phyloP scores from a whole-genome alignment of 2,797 vertebrate genomes.

The Carapus acus region DNA sequence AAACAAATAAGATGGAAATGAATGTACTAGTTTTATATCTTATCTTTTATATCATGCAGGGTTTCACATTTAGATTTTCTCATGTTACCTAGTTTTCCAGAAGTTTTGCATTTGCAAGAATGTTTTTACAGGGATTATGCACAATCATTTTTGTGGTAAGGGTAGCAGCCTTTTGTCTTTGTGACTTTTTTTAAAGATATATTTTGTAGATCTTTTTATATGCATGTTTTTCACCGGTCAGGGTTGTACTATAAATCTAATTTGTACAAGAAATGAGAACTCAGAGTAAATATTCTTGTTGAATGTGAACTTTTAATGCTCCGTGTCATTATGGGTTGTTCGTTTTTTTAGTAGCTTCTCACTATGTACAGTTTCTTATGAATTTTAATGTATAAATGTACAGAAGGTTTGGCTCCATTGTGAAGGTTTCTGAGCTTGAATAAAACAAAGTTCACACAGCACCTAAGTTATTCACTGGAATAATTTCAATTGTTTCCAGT shows the following conservation, averaged over 20 bases:
- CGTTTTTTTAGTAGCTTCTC: conserved; percentile 14
- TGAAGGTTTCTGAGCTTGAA: too few relatives aligned
- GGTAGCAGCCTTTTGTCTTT: conserved; percentile 37
- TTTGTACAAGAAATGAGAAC: conserved; percentile 23
- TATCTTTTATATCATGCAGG: conserved; percentile 3
- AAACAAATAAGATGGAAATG: background rate
- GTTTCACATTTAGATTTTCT: conserved; percentile 18
- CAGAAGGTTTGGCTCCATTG: conserved; percentile 33
- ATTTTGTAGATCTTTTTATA: conserved; percentile 28
- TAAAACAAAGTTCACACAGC: too few relatives aligned
- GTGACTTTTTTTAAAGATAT: conserved; percentile 16
- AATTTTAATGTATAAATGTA: conserved; percentile 65
- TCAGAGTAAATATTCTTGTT: background rate
- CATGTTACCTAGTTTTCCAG: conserved; percentile 18
- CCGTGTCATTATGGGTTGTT: conserved; percentile 1
- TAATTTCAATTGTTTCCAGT: too few relatives aligned
- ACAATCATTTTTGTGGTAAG: conserved; percentile 44
- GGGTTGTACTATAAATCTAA: conserved; percentile 38
- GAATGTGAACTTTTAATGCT: conserved; percentile 4
- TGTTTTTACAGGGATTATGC: conserved; percentile 15
- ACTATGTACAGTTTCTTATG: conserved; percentile 49
- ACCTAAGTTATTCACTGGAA: too few relatives aligned
- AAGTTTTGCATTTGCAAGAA: conserved; percentile 15
- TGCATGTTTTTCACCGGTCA: conserved; percentile 41
- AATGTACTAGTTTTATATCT: conserved; percentile 13